Evolutionary conservation across 92 coral and sea anemone genomes (phyloP), one percentile per base, ranked within the genome.

Genomic region (Scolanthus callimorphus): DNA sequence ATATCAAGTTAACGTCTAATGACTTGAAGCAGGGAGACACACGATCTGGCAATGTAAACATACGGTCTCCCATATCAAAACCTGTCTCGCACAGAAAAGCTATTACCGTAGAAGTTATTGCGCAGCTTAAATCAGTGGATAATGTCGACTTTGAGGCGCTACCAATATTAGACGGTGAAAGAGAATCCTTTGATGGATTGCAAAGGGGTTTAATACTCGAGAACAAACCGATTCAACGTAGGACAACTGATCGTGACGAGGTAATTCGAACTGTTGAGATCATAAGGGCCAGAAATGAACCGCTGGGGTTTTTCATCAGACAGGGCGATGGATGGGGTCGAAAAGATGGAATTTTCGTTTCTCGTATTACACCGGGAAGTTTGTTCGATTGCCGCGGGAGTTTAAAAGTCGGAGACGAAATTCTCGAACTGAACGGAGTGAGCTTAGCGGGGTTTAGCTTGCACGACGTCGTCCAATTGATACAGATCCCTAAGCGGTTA

Each of bases 251-350:
- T 6, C 41, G 41, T 15, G 41, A 34, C 6, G 24, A 46, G 3
- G 44, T 51, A 20, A 57, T 73, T 12, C 73, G 80, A 22, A 69
- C 62, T 37, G 99, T 94, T 23, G 82, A 82, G 52, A 81, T 94
- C 45, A 49, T 59, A 15, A 89, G 87, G 46, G 57, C 63, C 1
- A 44, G 57, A 15, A 77, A 76, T 20, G 82, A 86, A 51, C 99
- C 99, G 17, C 67, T 94, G 25, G 99, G 99, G 11, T 94, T 94
- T 59, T 94, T 76, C 27, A 78, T 94, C 54, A 78, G 97, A 22
- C 95, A 81, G 58, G 89, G 91, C 11, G 90, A 94, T 49, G 97
- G 90, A 3, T 65, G 31, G 23, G 25, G 45, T 11, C 59, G 62
- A 4, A 75, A 60, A 51, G 65, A 73, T 11, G 99, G 96, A 22